Conservation (phyloP, 1,140 invertebrate genomes). For the Lepidurus packardi region DNA sequence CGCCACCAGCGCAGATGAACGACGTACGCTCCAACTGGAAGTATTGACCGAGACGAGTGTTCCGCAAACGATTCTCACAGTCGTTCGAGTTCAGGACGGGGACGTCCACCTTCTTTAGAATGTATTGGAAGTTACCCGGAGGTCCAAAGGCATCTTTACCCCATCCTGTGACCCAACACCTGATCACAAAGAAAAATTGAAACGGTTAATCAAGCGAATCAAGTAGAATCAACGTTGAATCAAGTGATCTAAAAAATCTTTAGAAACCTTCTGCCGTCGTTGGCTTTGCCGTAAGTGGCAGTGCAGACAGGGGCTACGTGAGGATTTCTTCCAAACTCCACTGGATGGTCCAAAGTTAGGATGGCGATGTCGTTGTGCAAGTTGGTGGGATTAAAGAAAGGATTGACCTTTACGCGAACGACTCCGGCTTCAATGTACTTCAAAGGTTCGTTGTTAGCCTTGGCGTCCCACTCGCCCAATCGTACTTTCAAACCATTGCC, state of each 20-base stretch:
- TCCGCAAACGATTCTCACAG: slow-evolving; percentile 57
- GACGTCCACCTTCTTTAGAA: slow-evolving; percentile 63
- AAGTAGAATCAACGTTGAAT: slow-evolving; percentile 15
- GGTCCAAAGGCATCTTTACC: slow-evolving; percentile 67
- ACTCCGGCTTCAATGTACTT: slow-evolving; percentile 55
- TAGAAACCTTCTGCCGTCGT: slow-evolving; percentile 53
- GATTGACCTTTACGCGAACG: slow-evolving; percentile 55
- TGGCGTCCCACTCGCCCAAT: slow-evolving; percentile 62
- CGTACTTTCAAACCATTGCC: slow-evolving; percentile 52
- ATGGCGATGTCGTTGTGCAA: slow-evolving; percentile 65
- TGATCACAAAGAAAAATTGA: not conserved
- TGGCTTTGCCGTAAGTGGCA: slow-evolving; percentile 50
- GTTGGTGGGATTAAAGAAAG: slow-evolving; percentile 57
- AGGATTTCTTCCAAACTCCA: slow-evolving; percentile 53
- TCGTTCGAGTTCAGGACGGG: slow-evolving; percentile 55
- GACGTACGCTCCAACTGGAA: slow-evolving; percentile 58
- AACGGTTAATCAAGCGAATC: not conserved
- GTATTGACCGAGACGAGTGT: slow-evolving; percentile 57
- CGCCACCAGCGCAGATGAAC: slow-evolving; percentile 71
- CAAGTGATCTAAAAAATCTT: not conserved
- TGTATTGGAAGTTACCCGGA: slow-evolving; percentile 55
- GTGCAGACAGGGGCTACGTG: slow-evolving; percentile 68
- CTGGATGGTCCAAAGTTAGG: slow-evolving; percentile 52
- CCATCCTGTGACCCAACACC: slow-evolving; percentile 73
- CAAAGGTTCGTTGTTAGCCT: slow-evolving; percentile 54